phyloP scores from a whole-genome alignment of 2,113 vertebrate genomes.

The Campylomormyrus numenius region DNA sequence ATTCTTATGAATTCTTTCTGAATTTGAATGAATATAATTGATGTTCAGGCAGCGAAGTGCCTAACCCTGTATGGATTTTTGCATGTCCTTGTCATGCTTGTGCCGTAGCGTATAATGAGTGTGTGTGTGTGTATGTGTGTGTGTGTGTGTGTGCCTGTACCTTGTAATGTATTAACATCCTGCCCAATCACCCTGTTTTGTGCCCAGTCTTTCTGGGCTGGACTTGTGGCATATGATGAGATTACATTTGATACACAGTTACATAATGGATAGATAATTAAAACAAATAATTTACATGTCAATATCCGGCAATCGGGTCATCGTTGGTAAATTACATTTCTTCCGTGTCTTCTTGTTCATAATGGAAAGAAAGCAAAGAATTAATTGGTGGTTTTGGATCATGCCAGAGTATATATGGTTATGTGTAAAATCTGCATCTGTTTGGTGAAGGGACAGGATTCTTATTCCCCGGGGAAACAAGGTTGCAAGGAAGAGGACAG shows the following conservation, averaged over 20 bases:
- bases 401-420: not conserved
- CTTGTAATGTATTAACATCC: not conserved
- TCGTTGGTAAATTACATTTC: not conserved
- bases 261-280: not conserved
- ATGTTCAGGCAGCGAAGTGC: not conserved
- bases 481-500: not conserved
- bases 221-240: not conserved
- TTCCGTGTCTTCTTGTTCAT: not conserved
- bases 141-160: not conserved
- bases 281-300: not conserved
- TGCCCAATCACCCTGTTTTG: not conserved
- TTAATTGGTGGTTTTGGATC: not conserved
- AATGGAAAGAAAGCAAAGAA: not conserved
- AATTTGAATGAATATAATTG: not conserved
- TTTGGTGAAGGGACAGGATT: not conserved
- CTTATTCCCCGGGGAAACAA: not conserved
- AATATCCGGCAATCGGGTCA: not conserved
- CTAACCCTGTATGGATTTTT: not conserved
- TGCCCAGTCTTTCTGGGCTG: not conserved
- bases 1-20: not conserved
- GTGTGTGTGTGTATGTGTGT: not conserved
- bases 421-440: not conserved
- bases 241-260: not conserved
- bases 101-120: not conserved
- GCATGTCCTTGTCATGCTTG: not conserved